Percentiles rank a stretch among this genome's conserved stretches.
Conservation (phyloP, 2,113 vertebrate genomes). For the Origma solitaria region DNA sequence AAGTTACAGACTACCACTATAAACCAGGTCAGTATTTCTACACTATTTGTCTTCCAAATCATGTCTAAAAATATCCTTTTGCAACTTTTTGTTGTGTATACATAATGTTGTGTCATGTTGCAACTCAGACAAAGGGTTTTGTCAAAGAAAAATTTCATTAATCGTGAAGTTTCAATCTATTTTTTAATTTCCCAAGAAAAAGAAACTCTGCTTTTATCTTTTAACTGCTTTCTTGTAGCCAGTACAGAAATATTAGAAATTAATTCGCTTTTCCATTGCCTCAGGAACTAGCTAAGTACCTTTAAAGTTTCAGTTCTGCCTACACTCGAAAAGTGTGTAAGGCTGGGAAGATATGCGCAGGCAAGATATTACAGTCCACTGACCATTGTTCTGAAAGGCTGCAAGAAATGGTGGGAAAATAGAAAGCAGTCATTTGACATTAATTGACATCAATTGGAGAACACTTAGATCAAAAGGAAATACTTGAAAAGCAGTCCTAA, state of each 20-base stretch:
- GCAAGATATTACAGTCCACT: background rate
- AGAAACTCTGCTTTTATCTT: background rate
- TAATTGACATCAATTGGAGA: conserved; percentile 57
- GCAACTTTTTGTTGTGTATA: background rate
- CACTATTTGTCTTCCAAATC: rapidly evolving
- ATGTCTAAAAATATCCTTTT: background rate
- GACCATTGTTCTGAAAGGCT: background rate
- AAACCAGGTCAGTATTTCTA: background rate
- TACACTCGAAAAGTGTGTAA: background rate
- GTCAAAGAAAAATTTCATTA: background rate
- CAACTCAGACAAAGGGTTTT: background rate
- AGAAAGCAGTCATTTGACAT: conserved; percentile 49
- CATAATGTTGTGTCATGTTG: background rate
- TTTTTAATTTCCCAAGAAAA: background rate
- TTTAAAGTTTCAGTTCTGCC: background rate
- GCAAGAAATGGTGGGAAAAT: conserved; percentile 10
- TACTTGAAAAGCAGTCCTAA: background rate
- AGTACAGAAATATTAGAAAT: background rate
- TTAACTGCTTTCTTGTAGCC: background rate
- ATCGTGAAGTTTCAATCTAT: background rate
- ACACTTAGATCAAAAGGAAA: conserved; percentile 63
- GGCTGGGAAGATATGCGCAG: background rate
- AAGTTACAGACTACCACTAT: background rate
- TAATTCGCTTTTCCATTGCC: background rate
- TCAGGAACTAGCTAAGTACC: background rate